Evolutionary conservation across 2,113 vertebrate genomes (phyloP).

Genomic region (Ammodramus savannarum): DNA sequence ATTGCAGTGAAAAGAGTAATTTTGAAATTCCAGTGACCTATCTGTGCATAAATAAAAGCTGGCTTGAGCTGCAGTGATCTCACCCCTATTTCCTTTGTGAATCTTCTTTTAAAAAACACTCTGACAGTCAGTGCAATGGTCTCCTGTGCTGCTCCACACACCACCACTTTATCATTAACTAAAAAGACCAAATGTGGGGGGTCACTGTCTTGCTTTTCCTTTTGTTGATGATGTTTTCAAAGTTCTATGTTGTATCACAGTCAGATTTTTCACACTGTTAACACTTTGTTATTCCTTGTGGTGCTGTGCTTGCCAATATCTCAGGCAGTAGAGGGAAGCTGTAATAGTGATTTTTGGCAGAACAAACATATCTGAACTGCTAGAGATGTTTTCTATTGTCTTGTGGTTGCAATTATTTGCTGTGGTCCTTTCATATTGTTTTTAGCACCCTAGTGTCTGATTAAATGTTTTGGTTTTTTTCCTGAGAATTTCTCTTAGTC

Average conservation of each 20-base stretch:
- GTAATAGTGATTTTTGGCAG: background rate
- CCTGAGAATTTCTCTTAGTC: background rate
- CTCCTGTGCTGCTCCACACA: background rate
- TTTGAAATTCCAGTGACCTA: background rate
- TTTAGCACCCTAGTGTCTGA: background rate
- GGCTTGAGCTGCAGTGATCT: background rate
- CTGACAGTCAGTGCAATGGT: background rate
- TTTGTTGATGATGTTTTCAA: background rate
- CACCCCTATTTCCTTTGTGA: background rate
- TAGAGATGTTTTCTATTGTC: background rate
- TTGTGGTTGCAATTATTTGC: background rate
- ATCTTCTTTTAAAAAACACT: constrained; percentile 1
- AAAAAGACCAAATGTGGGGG: background rate
- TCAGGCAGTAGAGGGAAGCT: background rate
- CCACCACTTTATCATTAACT: constrained; percentile 1
- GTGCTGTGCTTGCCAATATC: background rate
- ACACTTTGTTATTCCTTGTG: background rate
- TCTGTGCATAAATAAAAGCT: background rate
- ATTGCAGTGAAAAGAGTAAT: background rate
- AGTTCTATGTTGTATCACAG: background rate
- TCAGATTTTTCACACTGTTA: background rate
- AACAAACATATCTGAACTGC: background rate
- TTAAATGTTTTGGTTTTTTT: background rate
- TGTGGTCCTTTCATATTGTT: background rate
- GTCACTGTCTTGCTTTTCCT: background rate